These are phyloP conservation scores for Hymenopus coronatus DNA, from an alignment of 2,888 invertebrate genomes.

Conservation along the genomic window DNA sequence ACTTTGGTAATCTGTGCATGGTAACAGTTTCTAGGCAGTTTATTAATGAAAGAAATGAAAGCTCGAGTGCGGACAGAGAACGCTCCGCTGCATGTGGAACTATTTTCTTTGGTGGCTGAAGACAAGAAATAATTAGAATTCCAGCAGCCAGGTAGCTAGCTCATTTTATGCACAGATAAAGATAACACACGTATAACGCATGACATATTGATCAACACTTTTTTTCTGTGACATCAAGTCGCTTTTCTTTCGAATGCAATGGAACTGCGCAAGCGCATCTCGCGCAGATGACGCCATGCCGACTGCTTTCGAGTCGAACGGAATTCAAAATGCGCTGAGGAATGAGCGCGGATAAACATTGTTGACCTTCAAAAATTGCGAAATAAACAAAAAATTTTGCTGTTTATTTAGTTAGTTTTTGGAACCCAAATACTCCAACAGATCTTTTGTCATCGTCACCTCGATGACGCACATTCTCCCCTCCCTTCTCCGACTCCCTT, in stretches of 20 bases:
- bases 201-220: background rate
- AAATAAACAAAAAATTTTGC: background rate
- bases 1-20: too few relatives aligned
- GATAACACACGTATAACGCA: background rate
- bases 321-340: background rate
- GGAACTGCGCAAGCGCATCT: background rate
- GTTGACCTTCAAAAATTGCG: background rate
- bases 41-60: too few relatives aligned
- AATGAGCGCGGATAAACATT: background rate
- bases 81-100: background rate
- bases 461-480: slow-evolving; percentile 22
- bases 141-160: background rate
- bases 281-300: background rate
- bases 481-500: background rate
- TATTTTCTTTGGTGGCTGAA: background rate
- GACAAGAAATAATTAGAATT: background rate
- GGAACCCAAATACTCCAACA: slow-evolving; percentile 15
- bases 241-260: background rate
- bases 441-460: slow-evolving; percentile 25
- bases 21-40: too few relatives aligned
- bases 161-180: background rate
- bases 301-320: background rate
- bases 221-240: background rate
- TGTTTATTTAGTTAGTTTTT: background rate
- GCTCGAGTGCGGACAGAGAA: background rate